phyloP scores from a whole-genome alignment of 2,888 invertebrate species.

The Coecobrya sp. region DNA sequence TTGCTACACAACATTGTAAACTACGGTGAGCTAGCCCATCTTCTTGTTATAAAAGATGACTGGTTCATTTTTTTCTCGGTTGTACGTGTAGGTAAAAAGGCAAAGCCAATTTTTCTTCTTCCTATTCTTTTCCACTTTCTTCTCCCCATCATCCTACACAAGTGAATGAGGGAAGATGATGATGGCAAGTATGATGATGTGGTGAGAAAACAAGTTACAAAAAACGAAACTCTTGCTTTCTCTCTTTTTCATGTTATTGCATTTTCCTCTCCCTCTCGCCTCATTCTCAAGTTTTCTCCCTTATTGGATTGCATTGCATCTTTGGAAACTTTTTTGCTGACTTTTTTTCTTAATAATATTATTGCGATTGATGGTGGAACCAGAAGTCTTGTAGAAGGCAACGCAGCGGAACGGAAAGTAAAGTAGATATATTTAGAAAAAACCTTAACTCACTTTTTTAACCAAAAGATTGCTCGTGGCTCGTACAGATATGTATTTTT shows the following conservation, averaged over 20 bases:
- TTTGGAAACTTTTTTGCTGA: constrained; percentile 59
- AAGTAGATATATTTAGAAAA: constrained; percentile 14
- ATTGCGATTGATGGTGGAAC: constrained; percentile 39
- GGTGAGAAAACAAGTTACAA: constrained; percentile 44
- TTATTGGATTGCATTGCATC: constrained; percentile 48
- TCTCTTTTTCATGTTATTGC: constrained; percentile 34
- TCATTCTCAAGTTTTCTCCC: constrained; percentile 31
- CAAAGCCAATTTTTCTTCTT: constrained; percentile 64
- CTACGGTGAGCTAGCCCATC: not conserved
- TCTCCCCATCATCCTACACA: not conserved
- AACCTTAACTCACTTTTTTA: not conserved
- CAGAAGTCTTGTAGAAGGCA: not conserved
- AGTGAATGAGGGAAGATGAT: not conserved
- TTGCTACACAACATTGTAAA: constrained; percentile 18
- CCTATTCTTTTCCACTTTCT: not conserved
- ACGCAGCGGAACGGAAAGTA: constrained; percentile 30
- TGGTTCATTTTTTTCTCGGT: not conserved
- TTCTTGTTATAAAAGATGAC: constrained; percentile 4
- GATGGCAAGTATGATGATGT: constrained; percentile 28
- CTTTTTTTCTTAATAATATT: constrained; percentile 49
- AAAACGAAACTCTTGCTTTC: constrained; percentile 16
- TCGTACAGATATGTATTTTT: not conserved
- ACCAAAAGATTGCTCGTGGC: constrained; percentile 2
- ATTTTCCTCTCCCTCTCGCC: constrained; percentile 21
- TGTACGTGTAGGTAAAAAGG: constrained; percentile 23